Evolutionary conservation across 2,888 invertebrate genomes (phyloP), one percentile per base, ranked within the genome.

Genomic region (Merodon equestris): DNA sequence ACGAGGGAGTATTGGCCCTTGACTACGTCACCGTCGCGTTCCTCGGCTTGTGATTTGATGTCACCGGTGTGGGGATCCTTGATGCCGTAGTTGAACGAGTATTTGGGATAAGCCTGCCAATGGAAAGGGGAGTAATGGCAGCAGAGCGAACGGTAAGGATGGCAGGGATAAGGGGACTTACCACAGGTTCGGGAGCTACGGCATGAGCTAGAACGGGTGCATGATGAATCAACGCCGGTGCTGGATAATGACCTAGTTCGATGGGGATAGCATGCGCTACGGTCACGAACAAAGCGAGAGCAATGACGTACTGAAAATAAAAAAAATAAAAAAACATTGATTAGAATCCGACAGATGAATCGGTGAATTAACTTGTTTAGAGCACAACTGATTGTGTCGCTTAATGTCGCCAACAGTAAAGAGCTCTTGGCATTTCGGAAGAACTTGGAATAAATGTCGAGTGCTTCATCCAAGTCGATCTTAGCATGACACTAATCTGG

Each of bases 1-100:
- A 90, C 90, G 66, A 90, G 85, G 34, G 89, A 89, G 84, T 92
- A 92, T 84, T 92, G 91, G 86, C 94, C 94, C 90, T 92, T 92
- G 17, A 94, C 94, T 10, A 92, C 92, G 85, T 94, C 93, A 3
- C 94, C 94, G 85, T 93, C 93, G 82, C 92, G 90, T 84, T 92
- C 91, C 85, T 93, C 93, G 50, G 91, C 91, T 84, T 93, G 93
- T 27, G 92, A 92, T 86, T 93, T 93, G 64, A 93, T 91, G 85
- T 93, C 93, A n/a, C 93, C 94, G 9, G 93, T 93, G 83, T 93
- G 93, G 3, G 91, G 91, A 84, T 93, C 93, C 85, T 93, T 92
- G 19, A 92, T 93, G 68, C 93, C 93, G 83, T 93, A 93, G 85
- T 92, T 93, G 85, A 93, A 93, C 5, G 92, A 91, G 86, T 94